These are phyloP conservation scores for Heliangelus exortis DNA, from an alignment of 2,797 vertebrate genomes.

Conservation along the genomic window DNA sequence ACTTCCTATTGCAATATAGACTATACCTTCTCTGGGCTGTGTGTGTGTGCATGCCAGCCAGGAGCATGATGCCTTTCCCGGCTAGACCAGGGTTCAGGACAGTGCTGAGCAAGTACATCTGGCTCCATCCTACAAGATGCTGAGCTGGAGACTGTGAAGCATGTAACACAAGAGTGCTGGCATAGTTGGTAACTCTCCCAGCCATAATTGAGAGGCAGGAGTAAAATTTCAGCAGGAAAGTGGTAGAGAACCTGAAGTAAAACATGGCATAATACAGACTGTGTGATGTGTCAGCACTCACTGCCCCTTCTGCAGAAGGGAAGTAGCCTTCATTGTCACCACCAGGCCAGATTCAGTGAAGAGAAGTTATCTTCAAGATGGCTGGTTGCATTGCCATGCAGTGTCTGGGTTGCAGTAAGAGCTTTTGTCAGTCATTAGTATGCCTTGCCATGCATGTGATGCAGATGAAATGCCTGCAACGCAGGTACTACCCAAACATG, in stretches of 20 bases:
- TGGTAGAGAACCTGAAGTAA: not conserved
- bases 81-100: not conserved
- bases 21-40: not conserved
- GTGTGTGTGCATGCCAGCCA: not conserved
- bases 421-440: not conserved
- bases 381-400: not conserved
- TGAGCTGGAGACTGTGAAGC: not conserved
- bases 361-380: not conserved
- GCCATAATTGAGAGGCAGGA: not conserved
- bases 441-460: not conserved
- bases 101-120: not conserved
- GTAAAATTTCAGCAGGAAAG: not conserved
- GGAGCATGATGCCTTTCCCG: rapidly evolving
- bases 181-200: not conserved
- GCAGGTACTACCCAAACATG: not conserved
- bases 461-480: not conserved
- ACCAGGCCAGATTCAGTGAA: not conserved
- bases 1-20: too few relatives aligned
- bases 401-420: not conserved
- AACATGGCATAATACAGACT: not conserved
- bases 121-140: not conserved
- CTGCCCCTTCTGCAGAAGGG: not conserved
- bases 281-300: rapidly evolving
- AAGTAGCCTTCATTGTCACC: not conserved
- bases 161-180: not conserved